Conservation (phyloP, 2,797 vertebrate genomes). For the Xenentodon cancila region DNA sequence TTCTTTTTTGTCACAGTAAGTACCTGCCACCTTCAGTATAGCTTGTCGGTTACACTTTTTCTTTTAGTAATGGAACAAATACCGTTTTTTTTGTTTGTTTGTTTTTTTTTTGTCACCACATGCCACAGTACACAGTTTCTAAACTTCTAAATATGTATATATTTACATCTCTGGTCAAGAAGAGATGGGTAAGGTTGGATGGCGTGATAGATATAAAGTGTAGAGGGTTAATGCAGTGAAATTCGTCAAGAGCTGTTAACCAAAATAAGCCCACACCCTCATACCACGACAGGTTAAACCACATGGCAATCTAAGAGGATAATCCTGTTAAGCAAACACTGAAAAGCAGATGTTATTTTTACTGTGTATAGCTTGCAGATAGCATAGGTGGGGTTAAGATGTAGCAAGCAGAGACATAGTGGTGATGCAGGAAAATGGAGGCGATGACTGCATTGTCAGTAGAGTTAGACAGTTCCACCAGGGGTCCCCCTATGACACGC, state of each 20-base stretch:
- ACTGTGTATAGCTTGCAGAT: slow-evolving; percentile 36
- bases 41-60: slow-evolving; percentile 43
- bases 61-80: slow-evolving; percentile 51
- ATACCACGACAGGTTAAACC: slow-evolving; percentile 37
- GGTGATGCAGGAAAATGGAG: slow-evolving; percentile 52
- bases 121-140: slow-evolving; percentile 73
- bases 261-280: slow-evolving; percentile 37
- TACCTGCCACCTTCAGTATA: slow-evolving; percentile 38
- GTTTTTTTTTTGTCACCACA: slow-evolving; percentile 68
- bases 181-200: slow-evolving; percentile 40
- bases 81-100: no score
- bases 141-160: slow-evolving; percentile 63
- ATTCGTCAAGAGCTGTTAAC: slow-evolving; percentile 50
- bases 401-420: slow-evolving; percentile 54
- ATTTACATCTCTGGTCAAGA: slow-evolving; percentile 64
- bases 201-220: slow-evolving; percentile 37
- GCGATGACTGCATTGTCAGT: slow-evolving; percentile 53
- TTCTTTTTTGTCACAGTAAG: slow-evolving; percentile 46
- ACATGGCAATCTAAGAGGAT: slow-evolving; percentile 37
- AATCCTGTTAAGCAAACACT: slow-evolving; percentile 52
- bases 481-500: slow-evolving; percentile 42
- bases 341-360: slow-evolving; percentile 44
- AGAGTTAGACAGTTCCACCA: slow-evolving; percentile 68
- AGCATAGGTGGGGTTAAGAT: slow-evolving; percentile 39
- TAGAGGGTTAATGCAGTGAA: slow-evolving; percentile 48